phyloP scores from a whole-genome alignment of 2,888 invertebrate species.

The Silvanus unidentatus region DNA sequence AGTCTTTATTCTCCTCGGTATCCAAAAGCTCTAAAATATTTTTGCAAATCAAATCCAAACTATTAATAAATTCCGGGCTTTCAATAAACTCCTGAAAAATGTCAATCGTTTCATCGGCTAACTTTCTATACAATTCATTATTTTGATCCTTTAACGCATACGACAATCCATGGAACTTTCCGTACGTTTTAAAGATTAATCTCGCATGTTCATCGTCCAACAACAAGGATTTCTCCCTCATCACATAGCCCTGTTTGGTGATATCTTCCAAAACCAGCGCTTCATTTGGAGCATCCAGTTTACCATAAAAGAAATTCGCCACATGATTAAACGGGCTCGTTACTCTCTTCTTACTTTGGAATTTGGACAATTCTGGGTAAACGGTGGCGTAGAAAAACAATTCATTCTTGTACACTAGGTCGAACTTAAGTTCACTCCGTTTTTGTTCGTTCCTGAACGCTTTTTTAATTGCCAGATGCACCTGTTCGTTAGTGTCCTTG shows the following conservation, averaged over 20 bases:
- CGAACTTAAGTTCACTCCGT: slow-evolving; percentile 12
- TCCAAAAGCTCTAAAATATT: background rate
- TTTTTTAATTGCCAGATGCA: too few species aligned
- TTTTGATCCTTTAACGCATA: slow-evolving; percentile 1
- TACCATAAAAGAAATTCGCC: too few species aligned
- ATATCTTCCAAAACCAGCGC: slow-evolving; percentile 1
- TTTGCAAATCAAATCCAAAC: background rate
- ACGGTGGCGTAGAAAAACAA: slow-evolving; percentile 21
- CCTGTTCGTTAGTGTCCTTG: too few species aligned
- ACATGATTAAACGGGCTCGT: too few species aligned
- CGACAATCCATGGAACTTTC: background rate
- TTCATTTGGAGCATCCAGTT: too few species aligned
- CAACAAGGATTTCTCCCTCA: background rate
- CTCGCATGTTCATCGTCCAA: background rate
- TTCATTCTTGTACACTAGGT: slow-evolving; percentile 21
- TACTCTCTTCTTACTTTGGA: too few species aligned
- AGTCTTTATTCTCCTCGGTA: background rate
- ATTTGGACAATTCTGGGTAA: slow-evolving; percentile 17
- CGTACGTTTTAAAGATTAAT: background rate
- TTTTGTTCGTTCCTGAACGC: slow-evolving; percentile 3
- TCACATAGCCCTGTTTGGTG: background rate
- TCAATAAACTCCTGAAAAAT: background rate
- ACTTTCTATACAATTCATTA: background rate
- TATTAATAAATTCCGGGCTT: background rate
- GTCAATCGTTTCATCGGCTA: background rate